Evolutionary conservation across 2,113 vertebrate species (phyloP).

Genomic region (Pyxicephalus adspersus): DNA sequence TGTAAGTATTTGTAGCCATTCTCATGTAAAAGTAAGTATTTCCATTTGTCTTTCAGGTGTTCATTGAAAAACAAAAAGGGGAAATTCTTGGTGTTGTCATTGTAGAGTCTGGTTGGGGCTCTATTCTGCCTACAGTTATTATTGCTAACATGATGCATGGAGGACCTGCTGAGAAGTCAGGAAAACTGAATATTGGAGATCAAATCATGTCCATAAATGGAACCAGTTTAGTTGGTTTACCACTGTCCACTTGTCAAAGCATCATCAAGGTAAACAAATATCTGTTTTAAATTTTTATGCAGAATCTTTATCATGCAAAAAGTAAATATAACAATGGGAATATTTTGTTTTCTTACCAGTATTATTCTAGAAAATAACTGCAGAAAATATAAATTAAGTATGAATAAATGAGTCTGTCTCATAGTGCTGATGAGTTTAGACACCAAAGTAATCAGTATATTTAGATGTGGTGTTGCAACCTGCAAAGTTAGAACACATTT

Average conservation of each 20-base stretch:
- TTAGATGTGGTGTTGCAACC: no score
- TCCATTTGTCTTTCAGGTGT: conserved; percentile 75
- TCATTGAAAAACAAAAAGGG: conserved; percentile 94
- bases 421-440: no score
- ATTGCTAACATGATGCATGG: conserved; percentile 99
- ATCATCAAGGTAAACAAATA: conserved; percentile 88
- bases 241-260: conserved; percentile 97
- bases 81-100: conserved; percentile 96
- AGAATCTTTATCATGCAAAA: no score
- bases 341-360: no score
- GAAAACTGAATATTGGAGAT: conserved; percentile 92
- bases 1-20: no score
- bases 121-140: conserved; percentile 96
- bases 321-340: no score
- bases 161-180: conserved; percentile 93
- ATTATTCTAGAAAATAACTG: no score
- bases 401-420: no score
- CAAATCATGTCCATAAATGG: conserved; percentile 98
- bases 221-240: conserved; percentile 94
- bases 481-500: no score
- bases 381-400: no score
- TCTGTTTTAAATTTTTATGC: background rate
- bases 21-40: background rate
- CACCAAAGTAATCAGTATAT: no score
- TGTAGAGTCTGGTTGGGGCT: conserved; percentile 97